Conservation (phyloP, 2,113 vertebrate species). For the Synodontis membranacea region DNA sequence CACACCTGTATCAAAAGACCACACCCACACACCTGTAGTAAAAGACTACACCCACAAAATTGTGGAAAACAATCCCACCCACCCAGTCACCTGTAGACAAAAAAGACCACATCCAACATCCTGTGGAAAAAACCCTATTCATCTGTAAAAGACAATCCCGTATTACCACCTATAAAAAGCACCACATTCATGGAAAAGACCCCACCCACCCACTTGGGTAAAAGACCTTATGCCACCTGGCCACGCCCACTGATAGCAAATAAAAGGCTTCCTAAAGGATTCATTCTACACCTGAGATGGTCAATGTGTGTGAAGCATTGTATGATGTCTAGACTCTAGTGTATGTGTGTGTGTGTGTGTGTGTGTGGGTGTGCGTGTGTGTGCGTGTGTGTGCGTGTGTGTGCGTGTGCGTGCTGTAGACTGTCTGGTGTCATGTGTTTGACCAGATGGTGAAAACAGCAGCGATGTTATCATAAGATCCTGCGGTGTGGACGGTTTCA, state of each 20-base stretch:
- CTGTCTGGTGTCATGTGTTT: constrained; percentile 41
- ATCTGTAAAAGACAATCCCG: no score
- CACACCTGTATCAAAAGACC: no score
- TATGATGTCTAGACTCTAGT: not conserved
- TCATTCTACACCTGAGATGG: not conserved
- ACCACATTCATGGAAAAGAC: not conserved
- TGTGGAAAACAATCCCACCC: not conserved
- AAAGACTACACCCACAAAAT: not conserved
- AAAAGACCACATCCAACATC: not conserved
- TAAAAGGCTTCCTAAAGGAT: not conserved
- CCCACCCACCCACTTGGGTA: not conserved
- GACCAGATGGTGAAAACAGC: constrained; percentile 58
- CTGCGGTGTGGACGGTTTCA: constrained; percentile 53
- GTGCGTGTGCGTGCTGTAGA: not conserved
- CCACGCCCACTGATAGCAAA: not conserved
- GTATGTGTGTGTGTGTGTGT: not conserved
- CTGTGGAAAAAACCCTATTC: not conserved
- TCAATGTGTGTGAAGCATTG: constrained; percentile 18
- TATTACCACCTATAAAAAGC: not conserved
- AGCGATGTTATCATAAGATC: constrained; percentile 50
- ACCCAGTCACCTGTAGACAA: not conserved
- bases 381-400: constrained; percentile 40
- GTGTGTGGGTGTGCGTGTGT: constrained; percentile 11
- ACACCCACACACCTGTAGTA: no score
- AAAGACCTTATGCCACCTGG: not conserved